Conservation (phyloP, 2,888 invertebrate genomes). For the Drosophila kokeensis region DNA sequence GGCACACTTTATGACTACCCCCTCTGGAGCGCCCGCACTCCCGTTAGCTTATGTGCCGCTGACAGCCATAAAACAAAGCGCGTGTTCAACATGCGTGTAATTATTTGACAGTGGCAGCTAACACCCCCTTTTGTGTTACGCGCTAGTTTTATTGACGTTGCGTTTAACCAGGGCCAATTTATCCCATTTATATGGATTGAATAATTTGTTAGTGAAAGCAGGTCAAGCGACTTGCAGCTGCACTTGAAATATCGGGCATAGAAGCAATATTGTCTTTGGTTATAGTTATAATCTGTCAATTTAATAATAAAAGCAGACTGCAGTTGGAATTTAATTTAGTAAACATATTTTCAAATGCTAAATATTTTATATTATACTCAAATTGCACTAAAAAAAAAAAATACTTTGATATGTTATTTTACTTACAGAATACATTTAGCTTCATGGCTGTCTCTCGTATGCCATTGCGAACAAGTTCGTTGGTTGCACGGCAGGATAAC, state of each 20-base stretch:
- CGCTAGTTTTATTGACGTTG: conserved; percentile 29
- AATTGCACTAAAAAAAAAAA: not conserved
- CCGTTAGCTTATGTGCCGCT: conserved; percentile 47
- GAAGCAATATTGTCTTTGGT: not conserved
- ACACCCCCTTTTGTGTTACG: not conserved
- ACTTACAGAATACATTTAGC: conserved; percentile 95
- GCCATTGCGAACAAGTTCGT: conserved; percentile 90
- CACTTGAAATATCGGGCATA: not conserved
- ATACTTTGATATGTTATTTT: conserved; percentile 24
- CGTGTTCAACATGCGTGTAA: conserved; percentile 59
- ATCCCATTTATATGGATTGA: conserved; percentile 28
- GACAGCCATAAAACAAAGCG: conserved; percentile 54
- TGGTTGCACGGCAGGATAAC: conserved; percentile 92
- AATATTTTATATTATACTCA: not conserved
- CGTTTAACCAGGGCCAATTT: conserved; percentile 20
- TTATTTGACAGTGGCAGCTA: conserved; percentile 39
- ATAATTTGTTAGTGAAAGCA: conserved; percentile 19
- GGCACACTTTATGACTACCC: conserved; percentile 62
- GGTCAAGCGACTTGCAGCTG: conserved; percentile 27
- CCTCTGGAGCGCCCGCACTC: not conserved
- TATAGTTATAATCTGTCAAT: not conserved
- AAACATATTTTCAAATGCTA: not conserved
- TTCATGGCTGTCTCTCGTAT: conserved; percentile 92
- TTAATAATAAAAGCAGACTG: not conserved
- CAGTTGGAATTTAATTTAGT: not conserved